Evolutionary conservation across 2,797 vertebrate genomes (phyloP).

Genomic region (Sebastiscus albofasciatus): DNA sequence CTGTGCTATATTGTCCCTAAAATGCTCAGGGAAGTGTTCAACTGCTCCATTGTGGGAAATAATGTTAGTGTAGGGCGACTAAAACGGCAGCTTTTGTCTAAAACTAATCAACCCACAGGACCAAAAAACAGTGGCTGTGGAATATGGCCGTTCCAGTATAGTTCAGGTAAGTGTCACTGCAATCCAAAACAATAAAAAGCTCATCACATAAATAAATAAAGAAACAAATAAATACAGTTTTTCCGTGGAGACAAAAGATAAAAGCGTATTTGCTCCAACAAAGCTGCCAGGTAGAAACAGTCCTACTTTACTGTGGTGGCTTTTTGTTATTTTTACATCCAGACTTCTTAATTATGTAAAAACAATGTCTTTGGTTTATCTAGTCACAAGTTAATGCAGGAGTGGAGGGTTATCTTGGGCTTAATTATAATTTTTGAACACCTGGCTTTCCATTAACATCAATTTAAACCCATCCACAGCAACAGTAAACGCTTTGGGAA

Average conservation of each 20-base stretch:
- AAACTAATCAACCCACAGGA: not conserved
- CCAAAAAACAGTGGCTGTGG: not conserved
- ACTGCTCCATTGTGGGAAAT: slow-evolving; percentile 2
- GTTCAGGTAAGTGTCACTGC: slow-evolving; percentile 3
- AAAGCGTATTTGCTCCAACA: slow-evolving; percentile 17
- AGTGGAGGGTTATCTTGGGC: not conserved
- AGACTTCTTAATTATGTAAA: not conserved
- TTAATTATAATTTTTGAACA: not conserved
- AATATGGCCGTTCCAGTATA: not conserved
- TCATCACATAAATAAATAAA: slow-evolving; percentile 10
- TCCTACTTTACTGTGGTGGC: not conserved
- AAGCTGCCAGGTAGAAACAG: slow-evolving; percentile 1
- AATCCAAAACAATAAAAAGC: slow-evolving; percentile 13
- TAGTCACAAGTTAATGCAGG: not conserved
- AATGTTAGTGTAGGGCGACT: not conserved
- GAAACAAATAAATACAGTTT: not conserved
- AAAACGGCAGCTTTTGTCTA: not conserved
- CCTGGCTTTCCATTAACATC: too few species aligned
- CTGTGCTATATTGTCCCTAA: not conserved
- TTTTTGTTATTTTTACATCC: not conserved
- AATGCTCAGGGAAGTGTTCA: slow-evolving; percentile 13
- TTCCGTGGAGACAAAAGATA: not conserved
- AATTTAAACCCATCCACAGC: too few species aligned
- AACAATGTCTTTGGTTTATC: not conserved
- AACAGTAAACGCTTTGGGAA: too few species aligned